Conservation (phyloP, 2,888 invertebrate species). For the Malthinus flaveolus region DNA sequence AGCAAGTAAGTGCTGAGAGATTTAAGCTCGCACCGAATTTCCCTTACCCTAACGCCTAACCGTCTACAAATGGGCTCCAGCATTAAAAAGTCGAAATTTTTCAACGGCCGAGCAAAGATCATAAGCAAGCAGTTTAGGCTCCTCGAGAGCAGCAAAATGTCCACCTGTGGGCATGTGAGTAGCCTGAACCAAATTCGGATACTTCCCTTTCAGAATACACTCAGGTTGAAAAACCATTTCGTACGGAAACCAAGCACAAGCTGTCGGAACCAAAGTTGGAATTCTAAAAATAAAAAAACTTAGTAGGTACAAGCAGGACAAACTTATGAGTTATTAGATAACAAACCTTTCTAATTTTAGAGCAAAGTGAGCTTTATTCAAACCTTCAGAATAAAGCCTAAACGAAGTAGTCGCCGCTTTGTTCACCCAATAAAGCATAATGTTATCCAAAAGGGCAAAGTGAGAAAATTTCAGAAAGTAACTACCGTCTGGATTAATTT, state of each 20-base stretch:
- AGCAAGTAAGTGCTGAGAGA: no score
- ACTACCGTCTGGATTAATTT: slow-evolving; percentile 63
- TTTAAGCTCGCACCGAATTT: no score
- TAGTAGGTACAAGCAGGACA: not conserved
- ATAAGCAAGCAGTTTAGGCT: slow-evolving; percentile 69
- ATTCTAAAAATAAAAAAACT: slow-evolving; percentile 41
- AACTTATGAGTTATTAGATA: not conserved
- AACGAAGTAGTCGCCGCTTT: slow-evolving; percentile 72
- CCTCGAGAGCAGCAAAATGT: slow-evolving; percentile 84
- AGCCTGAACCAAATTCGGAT: slow-evolving; percentile 68
- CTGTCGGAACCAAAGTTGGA: slow-evolving; percentile 69
- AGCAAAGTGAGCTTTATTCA: slow-evolving; percentile 37
- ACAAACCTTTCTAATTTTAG: slow-evolving; percentile 41
- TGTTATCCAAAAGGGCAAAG: slow-evolving; percentile 74
- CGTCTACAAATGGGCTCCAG: no score
- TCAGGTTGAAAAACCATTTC: slow-evolving; percentile 68
- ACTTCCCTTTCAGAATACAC: slow-evolving; percentile 61
- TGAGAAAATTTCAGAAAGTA: slow-evolving; percentile 65
- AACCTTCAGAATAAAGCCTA: slow-evolving; percentile 71
- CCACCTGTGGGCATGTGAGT: slow-evolving; percentile 72
- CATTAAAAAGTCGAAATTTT: slow-evolving; percentile 47
- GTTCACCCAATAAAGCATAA: slow-evolving; percentile 81
- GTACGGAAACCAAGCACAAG: slow-evolving; percentile 72
- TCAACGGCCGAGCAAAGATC: slow-evolving; percentile 69
- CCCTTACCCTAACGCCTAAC: no score